Conservation (phyloP, 2,113 vertebrate species). For the Crypturellus undulatus region DNA sequence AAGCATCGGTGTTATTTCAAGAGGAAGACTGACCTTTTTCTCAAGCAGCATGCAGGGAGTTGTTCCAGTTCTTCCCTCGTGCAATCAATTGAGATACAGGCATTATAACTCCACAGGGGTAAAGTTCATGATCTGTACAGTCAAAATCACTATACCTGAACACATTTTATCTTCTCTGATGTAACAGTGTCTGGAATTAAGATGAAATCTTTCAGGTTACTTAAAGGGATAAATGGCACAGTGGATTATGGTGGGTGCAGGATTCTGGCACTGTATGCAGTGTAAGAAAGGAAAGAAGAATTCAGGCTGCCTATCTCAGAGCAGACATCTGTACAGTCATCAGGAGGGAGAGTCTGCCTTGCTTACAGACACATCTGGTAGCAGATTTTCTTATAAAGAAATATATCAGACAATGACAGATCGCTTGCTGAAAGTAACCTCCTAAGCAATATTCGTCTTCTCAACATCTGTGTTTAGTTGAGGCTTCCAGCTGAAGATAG, state of each 20-base stretch:
- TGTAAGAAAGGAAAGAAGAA: not conserved
- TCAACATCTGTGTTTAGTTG: slow-evolving; percentile 42
- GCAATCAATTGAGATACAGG: not conserved
- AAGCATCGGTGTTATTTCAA: not conserved
- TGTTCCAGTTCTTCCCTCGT: not conserved
- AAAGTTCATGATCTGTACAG: not conserved
- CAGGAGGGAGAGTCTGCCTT: not conserved
- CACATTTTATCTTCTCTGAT: not conserved
- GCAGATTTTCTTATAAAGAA: slow-evolving; percentile 5
- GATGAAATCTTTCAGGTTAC: not conserved
- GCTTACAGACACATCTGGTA: not conserved
- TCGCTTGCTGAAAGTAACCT: slow-evolving; percentile 30
- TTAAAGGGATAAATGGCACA: not conserved
- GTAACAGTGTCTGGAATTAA: not conserved
- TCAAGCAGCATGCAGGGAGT: not conserved
- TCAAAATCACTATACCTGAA: not conserved
- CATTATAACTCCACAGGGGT: not conserved
- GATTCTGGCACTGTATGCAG: not conserved
- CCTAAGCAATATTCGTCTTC: slow-evolving; percentile 4
- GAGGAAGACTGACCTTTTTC: not conserved
- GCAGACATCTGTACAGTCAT: not conserved
- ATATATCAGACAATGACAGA: slow-evolving; percentile 26
- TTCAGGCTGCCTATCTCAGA: not conserved
- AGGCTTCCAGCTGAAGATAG: slow-evolving; percentile 44
- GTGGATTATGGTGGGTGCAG: not conserved